Evolutionary conservation across 2,888 invertebrate genomes (phyloP), one percentile per base, ranked within the genome.

Genomic region (Drosophila kokeensis): DNA sequence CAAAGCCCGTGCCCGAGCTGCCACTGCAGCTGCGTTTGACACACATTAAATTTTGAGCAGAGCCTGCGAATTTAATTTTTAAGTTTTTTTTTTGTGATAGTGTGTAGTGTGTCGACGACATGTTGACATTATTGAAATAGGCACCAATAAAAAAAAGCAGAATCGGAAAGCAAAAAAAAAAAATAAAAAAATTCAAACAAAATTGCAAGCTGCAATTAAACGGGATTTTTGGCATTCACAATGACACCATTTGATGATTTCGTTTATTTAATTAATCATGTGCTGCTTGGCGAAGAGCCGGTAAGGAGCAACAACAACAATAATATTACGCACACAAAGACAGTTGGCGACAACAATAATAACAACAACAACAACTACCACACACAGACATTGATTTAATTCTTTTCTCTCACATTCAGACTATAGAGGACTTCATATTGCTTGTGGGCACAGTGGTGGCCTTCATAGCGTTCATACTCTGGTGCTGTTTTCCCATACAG

Each of bases 401-500:
- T 69, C 40, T 27, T n/a, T 59, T 29, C 70, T 59, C 11, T 11
- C 42, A 50, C 54, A 55, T 38, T 10, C 87, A 95, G 95, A 94
- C 95, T 21, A 94, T 95, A 60, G 95, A 95, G 92, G 95, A 95
- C 90, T 94, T 95, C 79, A 95, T 95, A 75, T 91, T 95, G 58
- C 92, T 95, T 50, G 93, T 95, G 79, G 95, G 95, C 36, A 95
- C 95, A 36, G 86, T 95, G 78, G 95, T 95, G 68, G 95, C 95
- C 55, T 95, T 95, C 88, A 93, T 95, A 71, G 95, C 95, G 32
- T 95, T 95, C 87, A 94, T 95, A 69, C 91, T 95, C 34, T 95
- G 95, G 95, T 95, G 95, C 89, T 95, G 95, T 89, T 95, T 95
- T 91, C 95, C 95, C 65, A 93, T 94, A 76, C 94, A 94, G 73